These are phyloP conservation scores for Poeciliopsis occidentalis DNA, from an alignment of 2,113 vertebrate species.

Conservation along the genomic window DNA sequence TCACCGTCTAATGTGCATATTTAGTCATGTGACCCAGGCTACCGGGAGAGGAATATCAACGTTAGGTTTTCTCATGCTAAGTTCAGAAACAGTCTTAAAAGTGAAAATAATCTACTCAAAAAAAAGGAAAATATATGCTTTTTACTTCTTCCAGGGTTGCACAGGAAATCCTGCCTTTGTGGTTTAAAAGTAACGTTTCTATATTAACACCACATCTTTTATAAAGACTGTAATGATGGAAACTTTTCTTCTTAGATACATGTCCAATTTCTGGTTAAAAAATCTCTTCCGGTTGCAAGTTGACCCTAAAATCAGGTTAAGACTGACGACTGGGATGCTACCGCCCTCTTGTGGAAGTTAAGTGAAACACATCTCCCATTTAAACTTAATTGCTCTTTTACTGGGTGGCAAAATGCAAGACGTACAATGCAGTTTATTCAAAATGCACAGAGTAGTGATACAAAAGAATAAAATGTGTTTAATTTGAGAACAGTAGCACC, in stretches of 20 bases:
- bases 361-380: neutral
- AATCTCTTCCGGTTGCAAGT: too few relatives aligned
- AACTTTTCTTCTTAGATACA: neutral
- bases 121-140: neutral
- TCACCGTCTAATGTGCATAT: too few relatives aligned
- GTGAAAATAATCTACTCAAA: neutral
- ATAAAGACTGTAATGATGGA: neutral
- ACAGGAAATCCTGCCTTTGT: neutral
- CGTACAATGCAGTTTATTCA: neutral
- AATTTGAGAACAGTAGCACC: neutral
- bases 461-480: neutral
- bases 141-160: neutral
- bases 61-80: too few relatives aligned
- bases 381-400: neutral
- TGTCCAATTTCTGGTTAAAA: neutral
- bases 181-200: neutral
- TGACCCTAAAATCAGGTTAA: neutral
- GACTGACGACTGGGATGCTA: conserved; percentile 5
- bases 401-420: neutral
- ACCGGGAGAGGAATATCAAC: too few relatives aligned
- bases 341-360: conserved; percentile 59
- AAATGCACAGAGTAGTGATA: neutral
- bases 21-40: too few relatives aligned
- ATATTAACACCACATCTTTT: neutral
- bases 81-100: too few relatives aligned